phyloP scores from a whole-genome alignment of 2,888 invertebrate species.

The Glomeris marginata region DNA sequence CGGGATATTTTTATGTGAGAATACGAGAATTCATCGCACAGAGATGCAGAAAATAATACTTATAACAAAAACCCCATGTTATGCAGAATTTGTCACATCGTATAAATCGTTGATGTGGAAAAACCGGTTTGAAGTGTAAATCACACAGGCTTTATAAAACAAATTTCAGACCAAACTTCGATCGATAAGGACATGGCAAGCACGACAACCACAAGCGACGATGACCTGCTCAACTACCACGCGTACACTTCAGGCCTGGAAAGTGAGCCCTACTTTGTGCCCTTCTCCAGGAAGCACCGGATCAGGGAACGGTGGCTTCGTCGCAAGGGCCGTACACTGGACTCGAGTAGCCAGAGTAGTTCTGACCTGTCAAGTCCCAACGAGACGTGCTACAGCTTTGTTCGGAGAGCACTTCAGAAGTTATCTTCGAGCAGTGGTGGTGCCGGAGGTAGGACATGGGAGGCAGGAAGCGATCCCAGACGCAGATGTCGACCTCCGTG shows the following conservation, averaged over 20 bases:
- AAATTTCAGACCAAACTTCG: constrained; percentile 14
- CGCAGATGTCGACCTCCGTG: constrained; percentile 12
- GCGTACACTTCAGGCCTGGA: constrained; percentile 44
- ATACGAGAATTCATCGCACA: too few species aligned
- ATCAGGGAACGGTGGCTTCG: constrained; percentile 16
- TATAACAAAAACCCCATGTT: too few species aligned
- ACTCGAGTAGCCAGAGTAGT: constrained; percentile 46
- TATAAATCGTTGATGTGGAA: background rate
- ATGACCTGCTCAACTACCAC: constrained; percentile 40
- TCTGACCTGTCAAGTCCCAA: constrained; percentile 81
- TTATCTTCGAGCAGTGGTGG: constrained; percentile 9
- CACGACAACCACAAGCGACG: constrained; percentile 39
- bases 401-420: constrained; percentile 60
- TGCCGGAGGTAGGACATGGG: background rate
- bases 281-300: constrained; percentile 13
- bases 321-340: constrained; percentile 11
- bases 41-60: too few species aligned
- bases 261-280: constrained; percentile 34
- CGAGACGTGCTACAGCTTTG: constrained; percentile 87
- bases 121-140: background rate
- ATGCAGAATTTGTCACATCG: too few species aligned
- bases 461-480: constrained; percentile 9
- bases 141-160: too few species aligned
- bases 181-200: constrained; percentile 20
- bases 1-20: too few species aligned